A percentile compares a stretch with the other conserved stretches of the same genome.
Evolutionary conservation across 2,113 vertebrate species (phyloP).

Genomic region (Nothobranchius kuhntae): DNA sequence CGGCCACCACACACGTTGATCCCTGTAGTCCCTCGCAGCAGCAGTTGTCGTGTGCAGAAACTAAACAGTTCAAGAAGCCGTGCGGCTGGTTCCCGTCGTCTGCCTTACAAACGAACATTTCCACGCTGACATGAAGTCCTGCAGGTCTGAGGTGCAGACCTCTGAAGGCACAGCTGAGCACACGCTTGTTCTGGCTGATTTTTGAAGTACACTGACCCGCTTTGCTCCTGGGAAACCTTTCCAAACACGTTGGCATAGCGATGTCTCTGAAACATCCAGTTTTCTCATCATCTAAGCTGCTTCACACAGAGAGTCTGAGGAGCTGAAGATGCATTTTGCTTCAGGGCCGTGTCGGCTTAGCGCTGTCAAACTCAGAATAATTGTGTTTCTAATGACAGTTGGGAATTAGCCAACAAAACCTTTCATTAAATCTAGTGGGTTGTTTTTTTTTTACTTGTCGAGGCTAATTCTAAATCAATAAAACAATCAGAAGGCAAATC

Average conservation of each 20-base stretch:
- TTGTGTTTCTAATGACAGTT: not conserved
- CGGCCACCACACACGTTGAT: slow-evolving; percentile 39
- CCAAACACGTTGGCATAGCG: not conserved
- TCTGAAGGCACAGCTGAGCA: slow-evolving; percentile 19
- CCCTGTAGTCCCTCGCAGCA: slow-evolving; percentile 36
- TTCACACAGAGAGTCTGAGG: not conserved
- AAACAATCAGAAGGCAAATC: not conserved
- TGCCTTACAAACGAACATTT: slow-evolving; percentile 24
- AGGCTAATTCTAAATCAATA: not conserved
- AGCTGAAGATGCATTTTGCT: not conserved
- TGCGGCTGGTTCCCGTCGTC: slow-evolving; percentile 7
- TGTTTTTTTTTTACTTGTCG: not conserved
- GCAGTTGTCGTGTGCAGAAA: slow-evolving; percentile 43
- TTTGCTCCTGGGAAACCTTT: not conserved
- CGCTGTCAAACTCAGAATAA: not conserved
- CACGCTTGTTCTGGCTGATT: not conserved
- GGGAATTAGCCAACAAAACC: not conserved
- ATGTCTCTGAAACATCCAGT: not conserved
- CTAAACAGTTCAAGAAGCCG: slow-evolving; percentile 49
- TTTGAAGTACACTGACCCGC: not conserved
- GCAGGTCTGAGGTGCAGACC: slow-evolving; percentile 13
- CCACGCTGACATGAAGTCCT: slow-evolving; percentile 1
- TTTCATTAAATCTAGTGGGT: not conserved
- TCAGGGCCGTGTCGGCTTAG: not conserved
- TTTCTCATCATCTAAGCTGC: not conserved